Conservation (phyloP, 2,797 vertebrate species). For the Rachycentron canadum region DNA sequence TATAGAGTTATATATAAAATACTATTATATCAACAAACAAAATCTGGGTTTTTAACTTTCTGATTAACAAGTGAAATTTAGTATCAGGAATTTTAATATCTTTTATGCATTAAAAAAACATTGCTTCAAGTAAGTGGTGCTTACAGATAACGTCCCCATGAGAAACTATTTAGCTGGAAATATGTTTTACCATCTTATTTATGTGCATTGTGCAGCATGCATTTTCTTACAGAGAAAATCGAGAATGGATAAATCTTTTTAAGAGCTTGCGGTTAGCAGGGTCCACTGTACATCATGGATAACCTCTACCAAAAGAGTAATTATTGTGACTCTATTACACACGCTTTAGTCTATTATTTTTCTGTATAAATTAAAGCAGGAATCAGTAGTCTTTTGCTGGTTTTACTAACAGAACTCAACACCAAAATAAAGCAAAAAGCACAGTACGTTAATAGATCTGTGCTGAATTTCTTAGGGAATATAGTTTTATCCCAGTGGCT, state of each 20-base stretch:
- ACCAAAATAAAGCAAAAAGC: slow-evolving; percentile 47
- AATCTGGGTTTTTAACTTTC: neutral
- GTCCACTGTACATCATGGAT: slow-evolving; percentile 48
- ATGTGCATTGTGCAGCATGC: slow-evolving; percentile 61
- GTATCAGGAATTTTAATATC: slow-evolving; percentile 7
- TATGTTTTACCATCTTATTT: slow-evolving; percentile 36
- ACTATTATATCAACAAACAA: slow-evolving; percentile 5
- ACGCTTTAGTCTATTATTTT: slow-evolving; percentile 43
- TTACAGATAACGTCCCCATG: slow-evolving; percentile 33
- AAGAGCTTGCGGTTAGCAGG: slow-evolving; percentile 56
- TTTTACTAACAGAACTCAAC: slow-evolving; percentile 65
- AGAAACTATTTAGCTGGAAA: slow-evolving; percentile 35
- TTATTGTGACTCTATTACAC: slow-evolving; percentile 48
- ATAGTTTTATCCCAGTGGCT: slow-evolving; percentile 34
- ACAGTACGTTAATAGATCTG: slow-evolving; percentile 42
- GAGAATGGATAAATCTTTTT: slow-evolving; percentile 28
- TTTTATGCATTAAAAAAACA: slow-evolving; percentile 10
- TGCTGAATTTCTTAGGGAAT: slow-evolving; percentile 19
- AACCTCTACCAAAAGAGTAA: slow-evolving; percentile 52
- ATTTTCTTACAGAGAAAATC: slow-evolving; percentile 55
- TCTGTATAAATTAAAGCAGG: slow-evolving; percentile 49
- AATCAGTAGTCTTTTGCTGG: slow-evolving; percentile 63
- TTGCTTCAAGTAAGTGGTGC: slow-evolving; percentile 1
- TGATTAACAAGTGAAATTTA: neutral
- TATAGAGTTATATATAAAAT: neutral